Conservation (phyloP, 2,797 vertebrate genomes). For the Leucoraja ocellata region DNA sequence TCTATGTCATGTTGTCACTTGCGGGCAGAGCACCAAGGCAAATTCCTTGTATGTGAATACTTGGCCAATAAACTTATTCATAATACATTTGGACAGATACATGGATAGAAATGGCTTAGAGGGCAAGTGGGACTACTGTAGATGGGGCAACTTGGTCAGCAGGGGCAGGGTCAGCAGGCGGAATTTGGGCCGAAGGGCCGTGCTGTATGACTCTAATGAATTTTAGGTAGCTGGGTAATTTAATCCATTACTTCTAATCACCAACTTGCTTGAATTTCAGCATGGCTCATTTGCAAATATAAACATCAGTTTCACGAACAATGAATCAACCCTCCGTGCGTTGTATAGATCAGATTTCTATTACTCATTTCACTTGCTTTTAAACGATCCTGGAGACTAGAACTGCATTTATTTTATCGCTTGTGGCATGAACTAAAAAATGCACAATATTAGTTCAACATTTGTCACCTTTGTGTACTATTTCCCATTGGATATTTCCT, state of each 20-base stretch:
- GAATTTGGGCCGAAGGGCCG: no score
- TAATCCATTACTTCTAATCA: neutral
- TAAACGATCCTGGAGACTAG: neutral
- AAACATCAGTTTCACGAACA: neutral
- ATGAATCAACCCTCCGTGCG: neutral
- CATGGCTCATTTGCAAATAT: neutral
- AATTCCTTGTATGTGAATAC: no score
- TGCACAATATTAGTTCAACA: no score
- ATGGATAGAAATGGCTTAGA: no score
- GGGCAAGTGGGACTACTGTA: no score
- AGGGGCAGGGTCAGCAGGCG: no score
- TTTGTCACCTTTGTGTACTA: neutral
- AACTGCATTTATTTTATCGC: neutral
- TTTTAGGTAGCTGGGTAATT: neutral
- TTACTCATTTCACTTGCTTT: neutral
- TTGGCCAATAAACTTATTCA: no score
- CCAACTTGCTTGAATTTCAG: neutral
- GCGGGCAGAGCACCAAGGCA: no score
- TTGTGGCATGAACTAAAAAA: neutral
- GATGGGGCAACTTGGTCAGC: no score
- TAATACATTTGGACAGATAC: no score
- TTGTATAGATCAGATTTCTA: neutral
- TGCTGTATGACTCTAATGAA: neutral
- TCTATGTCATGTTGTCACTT: no score
- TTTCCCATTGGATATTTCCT: no score